Evolutionary conservation across 2,797 vertebrate genomes (phyloP).

Genomic region (Gila robusta): DNA sequence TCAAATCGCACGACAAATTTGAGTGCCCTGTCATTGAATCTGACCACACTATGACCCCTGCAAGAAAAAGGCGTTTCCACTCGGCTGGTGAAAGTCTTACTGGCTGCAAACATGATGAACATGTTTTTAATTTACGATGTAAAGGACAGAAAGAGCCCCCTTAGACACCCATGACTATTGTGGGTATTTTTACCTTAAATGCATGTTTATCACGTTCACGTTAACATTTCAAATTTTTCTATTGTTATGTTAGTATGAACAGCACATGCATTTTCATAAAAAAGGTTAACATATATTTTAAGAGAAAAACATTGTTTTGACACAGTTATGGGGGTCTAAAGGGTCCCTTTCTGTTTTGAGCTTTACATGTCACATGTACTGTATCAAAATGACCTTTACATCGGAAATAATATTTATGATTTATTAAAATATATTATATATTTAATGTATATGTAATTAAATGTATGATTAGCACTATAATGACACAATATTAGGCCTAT

Average conservation of each 20-base stretch:
- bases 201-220: background rate
- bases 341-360: background rate
- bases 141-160: background rate
- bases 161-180: background rate
- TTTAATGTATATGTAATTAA: background rate
- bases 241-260: background rate
- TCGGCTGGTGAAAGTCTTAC: background rate
- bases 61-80: slow-evolving; percentile 14
- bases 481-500: background rate
- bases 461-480: background rate
- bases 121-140: background rate
- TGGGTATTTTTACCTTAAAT: too few relatives aligned
- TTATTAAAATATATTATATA: background rate
- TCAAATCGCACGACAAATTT: background rate
- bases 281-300: background rate
- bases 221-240: background rate
- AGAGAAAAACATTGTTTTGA: background rate
- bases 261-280: background rate
- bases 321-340: background rate
- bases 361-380: background rate
- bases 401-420: background rate
- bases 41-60: background rate
- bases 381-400: background rate
- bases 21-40: background rate
- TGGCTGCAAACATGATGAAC: background rate